Evolutionary conservation across 2,113 vertebrate genomes (phyloP), one percentile per base, ranked within the genome.

Genomic region (Dinomys branickii): DNA sequence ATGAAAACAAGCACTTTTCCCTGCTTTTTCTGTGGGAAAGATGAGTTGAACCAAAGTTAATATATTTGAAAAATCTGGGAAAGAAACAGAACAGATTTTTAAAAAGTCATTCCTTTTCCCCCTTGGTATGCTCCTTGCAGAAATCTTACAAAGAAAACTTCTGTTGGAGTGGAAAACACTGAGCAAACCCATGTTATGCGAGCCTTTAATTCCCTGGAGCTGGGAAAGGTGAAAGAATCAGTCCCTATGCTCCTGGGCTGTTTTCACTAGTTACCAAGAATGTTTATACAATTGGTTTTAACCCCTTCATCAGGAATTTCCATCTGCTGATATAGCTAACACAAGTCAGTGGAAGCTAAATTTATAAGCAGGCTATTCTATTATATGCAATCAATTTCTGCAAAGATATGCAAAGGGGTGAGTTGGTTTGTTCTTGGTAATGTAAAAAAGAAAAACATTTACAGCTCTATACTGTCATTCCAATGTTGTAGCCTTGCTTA

Each of bases 21-120:
- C 41, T 50, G 35, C 78, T 94, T 84, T 98, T 97, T 95, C 97
- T 96, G 92, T 92, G 56, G 89, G 89, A 97, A 98, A 87, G 59
- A 96, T 80, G 96, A 98, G 84, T 65, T 98, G 92, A 98, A 94
- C 38, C 78, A 94, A 97, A 94, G 97, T 97, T 95, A 98, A 98
- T 97, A 97, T 95, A 97, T 95, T 97, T 97, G 87, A 97, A 97
- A 96, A 97, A 97, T 97, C 94, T 97, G 87, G 82, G 97, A 3
- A 73, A 95, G 91, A 98, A 97, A 95, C 95, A 95, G 87, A 96
- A 95, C 91, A 92, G 71, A 95, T 81, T 97, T 98, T 97, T 91
- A 1, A 93, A 97, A 95, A 44, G 4, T 61, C 33, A 78, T 94
- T 98, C 97, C 98, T 90, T 98, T 69, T 35, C 35, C 50, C 5